Conservation (phyloP, 1,140 invertebrate species). For the Neelides sp. region DNA sequence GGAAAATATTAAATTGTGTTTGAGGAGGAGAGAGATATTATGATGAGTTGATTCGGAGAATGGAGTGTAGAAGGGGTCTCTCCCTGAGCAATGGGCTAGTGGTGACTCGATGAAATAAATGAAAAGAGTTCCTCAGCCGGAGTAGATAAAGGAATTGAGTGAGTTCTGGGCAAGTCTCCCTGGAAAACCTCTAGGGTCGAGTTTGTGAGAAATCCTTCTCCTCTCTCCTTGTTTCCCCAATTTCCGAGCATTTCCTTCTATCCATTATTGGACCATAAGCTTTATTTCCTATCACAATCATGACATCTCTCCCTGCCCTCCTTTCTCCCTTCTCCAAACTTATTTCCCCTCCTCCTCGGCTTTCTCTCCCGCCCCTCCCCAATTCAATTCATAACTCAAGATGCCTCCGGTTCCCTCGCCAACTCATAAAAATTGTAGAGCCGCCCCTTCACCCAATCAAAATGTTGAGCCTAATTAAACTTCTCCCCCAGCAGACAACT, state of each 20-base stretch:
- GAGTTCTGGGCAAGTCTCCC: too few species aligned
- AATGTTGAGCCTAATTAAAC: background rate
- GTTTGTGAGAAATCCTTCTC: too few species aligned
- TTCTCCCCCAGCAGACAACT: background rate
- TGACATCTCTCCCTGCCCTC: background rate
- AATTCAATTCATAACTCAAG: slow-evolving; percentile 10
- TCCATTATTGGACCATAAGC: slow-evolving; percentile 22
- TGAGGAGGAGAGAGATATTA: too few species aligned
- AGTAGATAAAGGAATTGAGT: too few species aligned
- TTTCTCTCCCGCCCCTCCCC: slow-evolving; percentile 8
- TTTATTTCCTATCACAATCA: slow-evolving; percentile 23
- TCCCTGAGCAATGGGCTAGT: too few species aligned
- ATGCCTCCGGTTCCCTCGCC: slow-evolving; percentile 3
- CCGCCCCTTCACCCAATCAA: background rate
- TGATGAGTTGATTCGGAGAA: too few species aligned
- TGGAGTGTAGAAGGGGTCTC: too few species aligned
- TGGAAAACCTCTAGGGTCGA: too few species aligned
- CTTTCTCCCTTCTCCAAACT: background rate
- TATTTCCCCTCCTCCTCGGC: background rate
- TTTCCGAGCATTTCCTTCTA: slow-evolving; percentile 19
- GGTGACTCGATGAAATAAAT: too few species aligned
- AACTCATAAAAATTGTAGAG: background rate
- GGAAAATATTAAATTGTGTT: too few species aligned
- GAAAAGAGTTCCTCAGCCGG: too few species aligned
- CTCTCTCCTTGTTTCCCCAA: slow-evolving; percentile 18